These are phyloP conservation scores for Pseudois nayaur DNA, from an alignment of 2,113 vertebrate genomes.

Conservation along the genomic window DNA sequence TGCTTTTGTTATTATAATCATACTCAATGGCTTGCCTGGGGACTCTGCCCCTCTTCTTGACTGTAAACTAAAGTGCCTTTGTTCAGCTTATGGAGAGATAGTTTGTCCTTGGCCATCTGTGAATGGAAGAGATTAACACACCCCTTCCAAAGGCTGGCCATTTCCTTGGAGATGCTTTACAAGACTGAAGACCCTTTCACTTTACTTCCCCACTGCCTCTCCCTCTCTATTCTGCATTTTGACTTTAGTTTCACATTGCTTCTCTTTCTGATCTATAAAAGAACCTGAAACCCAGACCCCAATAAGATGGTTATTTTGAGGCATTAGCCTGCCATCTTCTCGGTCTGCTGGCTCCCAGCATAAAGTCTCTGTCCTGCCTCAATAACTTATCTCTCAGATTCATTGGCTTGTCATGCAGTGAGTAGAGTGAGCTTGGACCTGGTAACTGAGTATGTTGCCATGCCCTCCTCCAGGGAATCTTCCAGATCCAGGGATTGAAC, in stretches of 20 bases:
- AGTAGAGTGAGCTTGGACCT: neutral
- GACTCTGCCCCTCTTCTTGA: neutral
- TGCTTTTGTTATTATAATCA: neutral
- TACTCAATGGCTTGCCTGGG: neutral
- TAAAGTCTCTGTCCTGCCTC: neutral
- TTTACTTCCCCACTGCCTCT: neutral
- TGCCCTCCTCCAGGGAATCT: neutral
- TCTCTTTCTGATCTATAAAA: neutral
- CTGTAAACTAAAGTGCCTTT: neutral
- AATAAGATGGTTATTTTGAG: neutral
- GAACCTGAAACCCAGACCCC: neutral
- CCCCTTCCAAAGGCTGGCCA: neutral
- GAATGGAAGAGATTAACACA: neutral
- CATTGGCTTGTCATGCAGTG: neutral
- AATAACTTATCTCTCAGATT: neutral
- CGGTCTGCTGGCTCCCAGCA: accelerated
- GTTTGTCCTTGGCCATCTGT: neutral
- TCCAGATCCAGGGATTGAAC: neutral
- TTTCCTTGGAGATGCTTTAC: neutral
- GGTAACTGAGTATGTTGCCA: neutral
- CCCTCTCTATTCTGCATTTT: neutral
- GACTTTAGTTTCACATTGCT: neutral
- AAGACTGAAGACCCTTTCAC: neutral
- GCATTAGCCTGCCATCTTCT: neutral
- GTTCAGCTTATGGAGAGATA: neutral